Conservation (phyloP, 2,888 invertebrate species). For the Lysandra bellargus region DNA sequence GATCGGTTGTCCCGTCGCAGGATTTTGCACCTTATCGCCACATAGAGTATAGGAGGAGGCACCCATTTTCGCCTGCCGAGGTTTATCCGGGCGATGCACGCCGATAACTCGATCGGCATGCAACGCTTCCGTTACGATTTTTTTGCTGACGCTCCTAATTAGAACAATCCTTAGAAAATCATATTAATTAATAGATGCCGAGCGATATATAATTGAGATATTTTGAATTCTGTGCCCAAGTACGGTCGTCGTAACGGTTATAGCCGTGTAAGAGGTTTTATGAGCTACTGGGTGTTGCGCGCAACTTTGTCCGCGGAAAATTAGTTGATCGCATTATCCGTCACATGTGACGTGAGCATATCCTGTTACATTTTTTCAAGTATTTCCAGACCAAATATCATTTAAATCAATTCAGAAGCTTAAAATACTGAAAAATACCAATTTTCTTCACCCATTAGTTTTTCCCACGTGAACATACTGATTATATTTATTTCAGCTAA, state of each 20-base stretch:
- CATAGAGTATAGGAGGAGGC: not conserved
- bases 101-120: conserved; percentile 67
- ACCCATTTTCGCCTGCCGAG: conserved; percentile 35
- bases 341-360: too few species aligned
- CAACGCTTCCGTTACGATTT: conserved; percentile 53
- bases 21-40: conserved; percentile 42
- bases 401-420: not conserved
- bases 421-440: too few species aligned
- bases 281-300: not conserved
- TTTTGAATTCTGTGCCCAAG: conserved; percentile 12
- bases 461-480: too few species aligned
- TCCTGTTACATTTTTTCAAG: too few species aligned
- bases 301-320: not conserved
- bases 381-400: too few species aligned
- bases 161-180: conserved; percentile 30
- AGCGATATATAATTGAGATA: conserved; percentile 23
- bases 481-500: too few species aligned
- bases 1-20: conserved; percentile 53
- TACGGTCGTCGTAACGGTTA: conserved; percentile 13
- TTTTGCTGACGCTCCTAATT: conserved; percentile 46
- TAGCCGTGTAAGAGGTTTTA: conserved; percentile 12
- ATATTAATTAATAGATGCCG: conserved; percentile 27
- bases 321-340: not conserved
- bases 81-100: conserved; percentile 67
- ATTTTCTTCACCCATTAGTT: too few species aligned